A percentile compares a stretch with the other conserved stretches of the same genome.
These are phyloP conservation scores for Halichoerus grypus DNA, from an alignment of 2,113 vertebrate genomes.

Conservation along the genomic window DNA sequence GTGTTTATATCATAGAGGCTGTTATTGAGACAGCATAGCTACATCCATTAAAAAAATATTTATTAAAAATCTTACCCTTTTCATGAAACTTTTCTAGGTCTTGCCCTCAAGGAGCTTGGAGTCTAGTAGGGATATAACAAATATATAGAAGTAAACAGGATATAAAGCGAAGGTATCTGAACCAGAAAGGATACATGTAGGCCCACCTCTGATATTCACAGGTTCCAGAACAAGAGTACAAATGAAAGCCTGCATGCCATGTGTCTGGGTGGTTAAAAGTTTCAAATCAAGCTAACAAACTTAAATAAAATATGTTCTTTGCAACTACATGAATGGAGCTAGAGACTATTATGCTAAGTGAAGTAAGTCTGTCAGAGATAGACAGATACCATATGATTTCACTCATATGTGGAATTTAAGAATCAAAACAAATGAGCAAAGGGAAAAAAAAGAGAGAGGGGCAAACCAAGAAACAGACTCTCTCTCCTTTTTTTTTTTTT, in stretches of 20 bases:
- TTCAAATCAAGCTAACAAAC: not conserved
- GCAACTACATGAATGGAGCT: not conserved
- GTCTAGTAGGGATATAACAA: not conserved
- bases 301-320: not conserved
- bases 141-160: not conserved
- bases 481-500: not conserved
- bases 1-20: not conserved
- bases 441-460: not conserved
- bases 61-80: not conserved
- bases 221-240: not conserved
- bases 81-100: not conserved
- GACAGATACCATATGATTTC: not conserved
- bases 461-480: not conserved
- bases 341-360: not conserved
- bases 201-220: not conserved
- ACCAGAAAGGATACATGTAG: not conserved
- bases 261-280: not conserved
- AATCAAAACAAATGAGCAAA: not conserved
- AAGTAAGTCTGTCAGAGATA: not conserved
- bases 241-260: not conserved
- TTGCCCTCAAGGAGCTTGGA: not conserved
- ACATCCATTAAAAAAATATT: not conserved
- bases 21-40: not conserved
- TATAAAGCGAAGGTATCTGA: not conserved
- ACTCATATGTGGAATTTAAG: not conserved